Evolutionary conservation across 1,140 invertebrate genomes (phyloP).

Genomic region (Whitmania pigra): DNA sequence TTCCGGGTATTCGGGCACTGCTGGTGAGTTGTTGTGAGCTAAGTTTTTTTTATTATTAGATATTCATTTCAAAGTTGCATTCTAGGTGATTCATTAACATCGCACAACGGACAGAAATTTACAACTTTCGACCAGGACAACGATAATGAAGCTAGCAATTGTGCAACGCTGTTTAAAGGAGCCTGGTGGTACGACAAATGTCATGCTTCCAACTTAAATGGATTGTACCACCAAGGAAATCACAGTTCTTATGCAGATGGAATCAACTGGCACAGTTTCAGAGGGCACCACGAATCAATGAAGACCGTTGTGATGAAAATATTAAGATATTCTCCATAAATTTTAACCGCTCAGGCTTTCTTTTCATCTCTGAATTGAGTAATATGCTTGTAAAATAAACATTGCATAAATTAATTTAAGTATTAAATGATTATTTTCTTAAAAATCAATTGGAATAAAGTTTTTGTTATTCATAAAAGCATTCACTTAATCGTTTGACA

Average conservation of each 20-base stretch:
- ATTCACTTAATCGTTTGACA: too few species aligned
- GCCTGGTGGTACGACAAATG: conserved; percentile 32
- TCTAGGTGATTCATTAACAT: conserved; percentile 20
- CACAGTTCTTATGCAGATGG: conserved; percentile 19
- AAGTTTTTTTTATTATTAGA: not conserved
- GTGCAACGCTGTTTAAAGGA: conserved; percentile 28
- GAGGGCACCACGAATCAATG: conserved; percentile 11
- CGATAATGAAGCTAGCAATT: conserved; percentile 21
- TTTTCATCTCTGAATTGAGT: too few species aligned
- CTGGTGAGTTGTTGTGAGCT: not conserved
- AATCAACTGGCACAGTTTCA: conserved; percentile 9
- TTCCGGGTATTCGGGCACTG: conserved; percentile 6
- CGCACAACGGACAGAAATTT: conserved; percentile 26
- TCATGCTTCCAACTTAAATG: conserved; percentile 31
- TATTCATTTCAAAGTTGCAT: not conserved
- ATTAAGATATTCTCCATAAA: not conserved
- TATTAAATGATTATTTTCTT: too few species aligned
- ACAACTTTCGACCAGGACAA: conserved; percentile 29
- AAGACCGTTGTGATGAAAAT: conserved; percentile 11
- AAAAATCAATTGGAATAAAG: too few species aligned
- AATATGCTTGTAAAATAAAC: too few species aligned
- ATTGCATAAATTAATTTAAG: too few species aligned
- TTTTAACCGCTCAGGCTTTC: too few species aligned
- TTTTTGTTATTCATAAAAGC: too few species aligned
- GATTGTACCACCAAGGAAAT: conserved; percentile 18